Evolutionary conservation across 2,888 invertebrate species (phyloP).

Genomic region (Aleiodes leptofemur): DNA sequence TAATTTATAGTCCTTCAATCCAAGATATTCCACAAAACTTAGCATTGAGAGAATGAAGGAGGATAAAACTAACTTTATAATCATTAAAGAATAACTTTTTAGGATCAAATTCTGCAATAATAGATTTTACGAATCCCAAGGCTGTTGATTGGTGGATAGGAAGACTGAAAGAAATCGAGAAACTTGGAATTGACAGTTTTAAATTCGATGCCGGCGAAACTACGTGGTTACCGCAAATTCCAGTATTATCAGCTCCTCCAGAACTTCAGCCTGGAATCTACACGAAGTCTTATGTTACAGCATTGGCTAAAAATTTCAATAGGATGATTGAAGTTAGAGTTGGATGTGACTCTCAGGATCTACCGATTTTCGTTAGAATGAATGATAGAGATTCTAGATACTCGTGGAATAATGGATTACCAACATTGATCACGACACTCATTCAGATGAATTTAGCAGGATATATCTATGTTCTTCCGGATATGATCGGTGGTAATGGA

Average conservation of each 20-base stretch:
- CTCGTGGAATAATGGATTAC: slow-evolving; percentile 83
- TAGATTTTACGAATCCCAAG: slow-evolving; percentile 85
- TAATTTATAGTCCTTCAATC: too few species aligned
- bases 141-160: slow-evolving; percentile 80
- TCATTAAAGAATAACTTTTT: background rate
- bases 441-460: slow-evolving; percentile 79
- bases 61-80: too few species aligned
- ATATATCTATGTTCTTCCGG: slow-evolving; percentile 84
- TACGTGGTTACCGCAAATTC: slow-evolving; percentile 81
- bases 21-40: too few species aligned
- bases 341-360: slow-evolving; percentile 82
- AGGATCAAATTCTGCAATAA: slow-evolving; percentile 76
- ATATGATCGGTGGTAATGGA: slow-evolving; percentile 86
- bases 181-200: slow-evolving; percentile 83
- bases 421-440: slow-evolving; percentile 84
- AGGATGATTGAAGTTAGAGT: slow-evolving; percentile 82
- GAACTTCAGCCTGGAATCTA: slow-evolving; percentile 79
- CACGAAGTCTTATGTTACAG: slow-evolving; percentile 78
- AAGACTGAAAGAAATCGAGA: slow-evolving; percentile 77
- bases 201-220: slow-evolving; percentile 91
- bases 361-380: slow-evolving; percentile 85
- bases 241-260: slow-evolving; percentile 77
- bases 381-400: slow-evolving; percentile 86
- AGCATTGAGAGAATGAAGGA: too few species aligned
- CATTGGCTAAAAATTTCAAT: slow-evolving; percentile 79